A percentile compares a stretch with the other conserved stretches of the same genome.
phyloP scores from a whole-genome alignment of 2,888 invertebrate species.

The Melanostoma mellinum region DNA sequence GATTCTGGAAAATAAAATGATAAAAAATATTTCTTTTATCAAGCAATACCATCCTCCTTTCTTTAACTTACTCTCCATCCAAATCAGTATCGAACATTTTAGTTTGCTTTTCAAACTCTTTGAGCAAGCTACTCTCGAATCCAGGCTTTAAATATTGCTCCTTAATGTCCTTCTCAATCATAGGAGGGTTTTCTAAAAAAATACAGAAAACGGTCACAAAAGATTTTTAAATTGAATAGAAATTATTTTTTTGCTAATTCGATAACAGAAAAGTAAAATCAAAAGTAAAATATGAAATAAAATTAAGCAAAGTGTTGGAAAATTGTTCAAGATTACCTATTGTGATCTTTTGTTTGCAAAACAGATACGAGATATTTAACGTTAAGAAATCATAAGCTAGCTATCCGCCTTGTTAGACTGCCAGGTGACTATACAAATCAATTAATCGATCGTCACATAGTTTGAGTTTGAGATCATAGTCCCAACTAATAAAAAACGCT shows the following conservation, averaged over 20 bases:
- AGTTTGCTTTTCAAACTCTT: constrained; percentile 79
- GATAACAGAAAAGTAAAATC: background rate
- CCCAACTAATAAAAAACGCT: too few species aligned
- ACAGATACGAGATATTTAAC: too few species aligned
- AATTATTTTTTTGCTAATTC: background rate
- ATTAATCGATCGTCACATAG: too few species aligned
- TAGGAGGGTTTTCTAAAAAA: constrained; percentile 74
- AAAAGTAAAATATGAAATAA: too few species aligned
- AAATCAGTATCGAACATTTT: constrained; percentile 82
- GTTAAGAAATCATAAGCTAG: too few species aligned
- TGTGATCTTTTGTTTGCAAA: too few species aligned
- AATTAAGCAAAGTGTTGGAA: too few species aligned
- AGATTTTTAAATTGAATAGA: too few species aligned
- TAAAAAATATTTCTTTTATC: background rate
- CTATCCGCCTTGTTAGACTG: too few species aligned
- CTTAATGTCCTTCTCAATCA: constrained; percentile 81
- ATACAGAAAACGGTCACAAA: background rate
- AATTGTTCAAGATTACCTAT: too few species aligned
- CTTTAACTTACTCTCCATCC: constrained; percentile 83
- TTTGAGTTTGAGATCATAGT: too few species aligned
- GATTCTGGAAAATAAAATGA: constrained; percentile 75
- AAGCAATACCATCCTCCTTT: background rate
- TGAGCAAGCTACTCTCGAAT: constrained; percentile 79
- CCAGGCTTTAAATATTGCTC: constrained; percentile 84
- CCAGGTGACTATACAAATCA: too few species aligned